These are phyloP conservation scores for Oenanthe oenanthe DNA, from an alignment of 2,113 vertebrate species.

Conservation along the genomic window DNA sequence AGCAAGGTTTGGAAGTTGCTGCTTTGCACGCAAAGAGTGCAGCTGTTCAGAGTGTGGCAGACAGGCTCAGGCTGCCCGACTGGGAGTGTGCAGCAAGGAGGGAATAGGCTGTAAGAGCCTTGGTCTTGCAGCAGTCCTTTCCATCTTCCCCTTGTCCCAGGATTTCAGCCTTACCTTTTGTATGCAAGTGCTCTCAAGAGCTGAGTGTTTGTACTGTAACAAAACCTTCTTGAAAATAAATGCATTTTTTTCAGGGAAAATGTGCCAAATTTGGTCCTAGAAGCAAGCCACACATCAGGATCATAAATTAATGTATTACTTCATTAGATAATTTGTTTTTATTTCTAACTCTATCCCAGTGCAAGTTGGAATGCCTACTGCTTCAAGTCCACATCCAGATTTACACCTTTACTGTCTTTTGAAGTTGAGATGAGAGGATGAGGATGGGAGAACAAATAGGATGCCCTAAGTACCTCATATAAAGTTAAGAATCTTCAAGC, in stretches of 20 bases:
- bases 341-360: not conserved
- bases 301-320: not conserved
- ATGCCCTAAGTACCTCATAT: not conserved
- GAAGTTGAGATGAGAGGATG: not conserved
- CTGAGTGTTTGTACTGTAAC: rapidly evolving
- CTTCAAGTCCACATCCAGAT: not conserved
- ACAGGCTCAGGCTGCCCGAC: rapidly evolving
- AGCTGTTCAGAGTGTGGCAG: not conserved
- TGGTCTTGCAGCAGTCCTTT: not conserved
- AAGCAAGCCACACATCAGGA: not conserved
- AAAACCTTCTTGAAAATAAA: not conserved
- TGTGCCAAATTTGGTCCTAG: not conserved
- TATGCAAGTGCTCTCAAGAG: not conserved
- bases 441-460: not conserved
- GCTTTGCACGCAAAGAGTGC: not conserved
- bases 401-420: not conserved
- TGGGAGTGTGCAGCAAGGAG: rapidly evolving
- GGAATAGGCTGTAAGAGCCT: not conserved
- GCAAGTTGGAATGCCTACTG: not conserved
- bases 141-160: rapidly evolving
- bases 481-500: not conserved
- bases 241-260: not conserved
- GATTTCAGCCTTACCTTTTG: not conserved
- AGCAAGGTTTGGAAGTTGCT: not conserved
- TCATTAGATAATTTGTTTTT: not conserved